Percentiles rank a stretch among this genome's conserved stretches.
These are phyloP conservation scores for Dunckerocampus dactyliophorus DNA, from an alignment of 2,113 vertebrate species.

Conservation along the genomic window DNA sequence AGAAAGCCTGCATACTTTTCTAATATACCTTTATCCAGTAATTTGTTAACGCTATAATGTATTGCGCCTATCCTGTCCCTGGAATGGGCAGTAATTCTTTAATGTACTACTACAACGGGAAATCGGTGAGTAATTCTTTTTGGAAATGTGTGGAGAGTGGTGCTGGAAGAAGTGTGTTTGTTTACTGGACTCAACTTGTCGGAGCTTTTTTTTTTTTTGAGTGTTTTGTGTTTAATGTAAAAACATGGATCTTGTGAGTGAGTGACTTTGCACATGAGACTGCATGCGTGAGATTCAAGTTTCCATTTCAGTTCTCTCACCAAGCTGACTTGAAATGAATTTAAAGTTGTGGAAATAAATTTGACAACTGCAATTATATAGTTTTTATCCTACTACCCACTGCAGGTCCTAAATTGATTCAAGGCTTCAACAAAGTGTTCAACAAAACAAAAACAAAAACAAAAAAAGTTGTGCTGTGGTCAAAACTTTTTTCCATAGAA, in stretches of 20 bases:
- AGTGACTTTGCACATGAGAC: conserved; percentile 12
- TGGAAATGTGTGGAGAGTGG: conserved; percentile 59
- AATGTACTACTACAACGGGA: conserved; percentile 99
- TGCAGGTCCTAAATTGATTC: conserved; percentile 3
- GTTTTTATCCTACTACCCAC: background rate
- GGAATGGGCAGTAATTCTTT: conserved; percentile 94
- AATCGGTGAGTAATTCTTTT: conserved; percentile 85
- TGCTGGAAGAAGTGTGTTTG: conserved; percentile 28
- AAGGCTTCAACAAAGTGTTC: background rate
- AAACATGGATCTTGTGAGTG: conserved; percentile 6
- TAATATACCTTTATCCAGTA: conserved; percentile 44
- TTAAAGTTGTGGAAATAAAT: background rate
- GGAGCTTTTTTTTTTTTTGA: conserved; percentile 19
- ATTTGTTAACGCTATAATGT: conserved; percentile 77
- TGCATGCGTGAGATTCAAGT: background rate
- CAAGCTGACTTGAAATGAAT: conserved; percentile 29
- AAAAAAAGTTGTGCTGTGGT: conserved; percentile 8
- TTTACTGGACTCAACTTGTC: conserved; percentile 21
- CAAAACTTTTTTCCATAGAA: conserved; percentile 29
- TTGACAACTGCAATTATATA: no score
- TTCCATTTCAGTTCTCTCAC: background rate
- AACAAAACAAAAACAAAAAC: background rate
- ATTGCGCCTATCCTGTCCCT: conserved; percentile 95
- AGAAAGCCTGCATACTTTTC: conserved; percentile 67
- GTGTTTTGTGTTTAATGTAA: conserved; percentile 1